Evolutionary conservation across 1,140 invertebrate genomes (phyloP).

Genomic region (Cotesia glomerata): DNA sequence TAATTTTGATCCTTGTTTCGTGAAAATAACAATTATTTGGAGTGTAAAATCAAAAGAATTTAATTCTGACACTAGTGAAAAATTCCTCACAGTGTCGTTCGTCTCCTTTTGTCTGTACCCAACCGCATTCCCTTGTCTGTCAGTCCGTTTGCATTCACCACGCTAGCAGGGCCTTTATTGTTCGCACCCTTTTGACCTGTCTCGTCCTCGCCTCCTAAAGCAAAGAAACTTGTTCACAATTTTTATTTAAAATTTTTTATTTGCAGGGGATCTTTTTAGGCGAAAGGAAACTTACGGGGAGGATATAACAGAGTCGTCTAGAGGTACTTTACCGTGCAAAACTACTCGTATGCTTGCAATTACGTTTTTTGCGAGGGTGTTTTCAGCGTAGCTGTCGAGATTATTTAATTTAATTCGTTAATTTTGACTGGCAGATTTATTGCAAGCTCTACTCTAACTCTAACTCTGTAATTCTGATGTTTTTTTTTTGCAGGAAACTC

Average conservation of each 20-base stretch:
- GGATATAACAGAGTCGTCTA: background rate
- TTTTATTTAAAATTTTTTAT: background rate
- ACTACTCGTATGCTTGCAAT: background rate
- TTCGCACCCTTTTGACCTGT: conserved; percentile 17
- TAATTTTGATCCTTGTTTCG: too few relatives aligned
- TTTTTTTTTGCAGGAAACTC: too few relatives aligned
- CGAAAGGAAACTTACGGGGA: background rate
- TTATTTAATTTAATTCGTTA: too few relatives aligned
- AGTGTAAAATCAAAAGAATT: background rate
- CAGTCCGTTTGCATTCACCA: background rate
- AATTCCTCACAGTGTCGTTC: background rate
- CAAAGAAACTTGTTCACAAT: background rate
- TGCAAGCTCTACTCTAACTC: too few relatives aligned
- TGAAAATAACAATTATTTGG: too few relatives aligned
- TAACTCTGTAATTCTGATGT: too few relatives aligned
- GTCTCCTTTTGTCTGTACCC: background rate
- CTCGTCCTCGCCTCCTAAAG: background rate
- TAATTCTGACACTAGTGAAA: background rate
- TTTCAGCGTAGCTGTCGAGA: background rate
- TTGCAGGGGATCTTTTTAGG: too few relatives aligned
- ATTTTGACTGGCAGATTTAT: too few relatives aligned
- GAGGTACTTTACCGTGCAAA: background rate
- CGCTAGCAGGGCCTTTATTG: background rate
- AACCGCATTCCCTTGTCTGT: background rate
- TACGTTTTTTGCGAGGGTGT: background rate